Evolutionary conservation across 2,888 invertebrate genomes (phyloP).

Genomic region (Drosophila prolongata): DNA sequence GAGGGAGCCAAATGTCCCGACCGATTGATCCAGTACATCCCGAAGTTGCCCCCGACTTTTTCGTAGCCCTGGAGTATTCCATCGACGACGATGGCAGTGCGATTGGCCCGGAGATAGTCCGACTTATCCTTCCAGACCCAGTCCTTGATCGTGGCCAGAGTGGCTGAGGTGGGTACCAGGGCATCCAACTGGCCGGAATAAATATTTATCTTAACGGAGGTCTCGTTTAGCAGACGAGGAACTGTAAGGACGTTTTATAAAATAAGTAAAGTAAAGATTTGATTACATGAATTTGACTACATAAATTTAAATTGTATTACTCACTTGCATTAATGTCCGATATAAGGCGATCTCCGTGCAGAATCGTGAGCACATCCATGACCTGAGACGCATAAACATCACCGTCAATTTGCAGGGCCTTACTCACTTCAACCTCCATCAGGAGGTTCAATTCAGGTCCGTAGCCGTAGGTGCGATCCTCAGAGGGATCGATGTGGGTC

Average conservation of each 20-base stretch:
- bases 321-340: constrained; percentile 86
- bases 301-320: neutral
- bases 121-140: constrained; percentile 77
- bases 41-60: constrained; percentile 86
- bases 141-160: constrained; percentile 87
- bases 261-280: neutral
- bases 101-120: constrained; percentile 86
- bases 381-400: constrained; percentile 81
- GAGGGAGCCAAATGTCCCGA: constrained; percentile 85
- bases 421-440: constrained; percentile 90
- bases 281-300: no score
- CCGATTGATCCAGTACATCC: constrained; percentile 83
- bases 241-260: constrained; percentile 84
- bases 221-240: constrained; percentile 88
- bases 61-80: constrained; percentile 89
- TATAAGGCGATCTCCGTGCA: constrained; percentile 32
- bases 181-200: constrained; percentile 95
- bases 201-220: constrained; percentile 88
- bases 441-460: constrained; percentile 84
- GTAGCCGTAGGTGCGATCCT: constrained; percentile 85
- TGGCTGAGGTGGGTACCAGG: constrained; percentile 87
- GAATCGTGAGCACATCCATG: neutral
- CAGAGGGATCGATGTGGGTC: constrained; percentile 85
- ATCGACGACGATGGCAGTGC: constrained; percentile 87
- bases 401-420: constrained; percentile 90